Percentiles rank a stretch among this genome's conserved stretches.
Conservation (phyloP, 2,113 vertebrate species). For the Eurypyga helias region DNA sequence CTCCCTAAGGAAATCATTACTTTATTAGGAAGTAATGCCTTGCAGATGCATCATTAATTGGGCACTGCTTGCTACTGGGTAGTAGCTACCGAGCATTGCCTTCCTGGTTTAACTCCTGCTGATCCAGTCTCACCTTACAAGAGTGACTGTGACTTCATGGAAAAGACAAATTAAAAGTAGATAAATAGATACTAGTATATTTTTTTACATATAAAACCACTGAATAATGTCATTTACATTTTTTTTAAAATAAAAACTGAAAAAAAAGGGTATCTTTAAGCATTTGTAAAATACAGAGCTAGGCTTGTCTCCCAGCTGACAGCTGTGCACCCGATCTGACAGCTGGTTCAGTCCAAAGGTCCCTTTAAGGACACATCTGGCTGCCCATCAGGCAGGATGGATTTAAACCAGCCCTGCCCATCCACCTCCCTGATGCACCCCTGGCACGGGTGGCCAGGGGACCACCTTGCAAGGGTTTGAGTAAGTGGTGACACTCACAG, state of each 20-base stretch:
- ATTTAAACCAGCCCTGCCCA: neutral
- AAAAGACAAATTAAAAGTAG: neutral
- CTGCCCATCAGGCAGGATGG: neutral
- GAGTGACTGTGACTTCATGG: neutral
- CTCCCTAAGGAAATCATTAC: neutral
- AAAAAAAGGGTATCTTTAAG: neutral
- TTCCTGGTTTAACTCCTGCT: neutral
- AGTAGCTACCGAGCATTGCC: neutral
- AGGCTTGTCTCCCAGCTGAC: neutral
- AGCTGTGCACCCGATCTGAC: neutral
- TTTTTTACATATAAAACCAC: neutral
- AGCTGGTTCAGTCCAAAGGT: neutral
- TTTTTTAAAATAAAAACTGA: no score
- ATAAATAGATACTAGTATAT: neutral
- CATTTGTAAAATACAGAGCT: neutral
- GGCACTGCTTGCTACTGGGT: neutral
- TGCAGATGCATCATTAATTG: neutral
- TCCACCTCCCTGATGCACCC: neutral
- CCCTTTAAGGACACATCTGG: neutral
- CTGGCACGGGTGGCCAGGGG: fast-evolving
- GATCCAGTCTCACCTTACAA: neutral
- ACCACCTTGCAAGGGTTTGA: neutral
- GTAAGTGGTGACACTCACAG: neutral
- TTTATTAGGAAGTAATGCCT: neutral
- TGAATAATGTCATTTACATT: no score